Base-by-base conservation (phyloP, 2,113 vertebrate genomes). In the Ailurus styani region DNA sequence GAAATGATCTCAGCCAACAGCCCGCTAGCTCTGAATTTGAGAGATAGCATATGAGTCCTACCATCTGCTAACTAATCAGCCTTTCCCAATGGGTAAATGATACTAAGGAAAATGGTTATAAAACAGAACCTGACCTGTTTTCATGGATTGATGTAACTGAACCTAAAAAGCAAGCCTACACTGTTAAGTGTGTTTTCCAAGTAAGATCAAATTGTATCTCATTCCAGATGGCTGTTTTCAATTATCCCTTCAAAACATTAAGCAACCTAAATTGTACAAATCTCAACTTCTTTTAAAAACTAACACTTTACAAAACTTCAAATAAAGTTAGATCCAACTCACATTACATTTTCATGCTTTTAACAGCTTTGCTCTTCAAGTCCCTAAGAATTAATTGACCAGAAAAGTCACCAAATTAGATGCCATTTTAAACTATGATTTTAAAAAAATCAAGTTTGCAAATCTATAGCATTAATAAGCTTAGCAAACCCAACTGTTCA, bases 41-140 rank as follows among this genome's bases (percentile, higher is more conserved):
- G 88, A 90, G 79, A 96, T 70, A 86, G 60, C 31, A 1, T 84
- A 40, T 87, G 79, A 97, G 52, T 37, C 25, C 73, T 82, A 73
- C 68, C 97, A 96, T 82, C 90, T 96, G 91, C 77, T 93, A 86
- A 66, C 52, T 55, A 95, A 89, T 68, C 8, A 87, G 89, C 9
- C 3, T 91, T 96, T 81, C 81, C n/a, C 91, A 91, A 73, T 25
- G 55, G 54, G 31, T 64, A 95, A 84, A 86, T 60, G 54, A 79
- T 79, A 78, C 72, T 20, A 50, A 93, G 34, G 12, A 89, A 94
- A 91, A 89, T 42, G 2, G 64, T 55, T 70, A 27, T 84, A 87
- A 97, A 95, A 75, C 77, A 87, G 68, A 93, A 64, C 55, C 82
- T 85, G 23, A 94, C 52, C 97, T 90, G n/a, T 93, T 97, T 97